Evolutionary conservation across 2,113 vertebrate genomes (phyloP).

Genomic region (Bucco capensis): DNA sequence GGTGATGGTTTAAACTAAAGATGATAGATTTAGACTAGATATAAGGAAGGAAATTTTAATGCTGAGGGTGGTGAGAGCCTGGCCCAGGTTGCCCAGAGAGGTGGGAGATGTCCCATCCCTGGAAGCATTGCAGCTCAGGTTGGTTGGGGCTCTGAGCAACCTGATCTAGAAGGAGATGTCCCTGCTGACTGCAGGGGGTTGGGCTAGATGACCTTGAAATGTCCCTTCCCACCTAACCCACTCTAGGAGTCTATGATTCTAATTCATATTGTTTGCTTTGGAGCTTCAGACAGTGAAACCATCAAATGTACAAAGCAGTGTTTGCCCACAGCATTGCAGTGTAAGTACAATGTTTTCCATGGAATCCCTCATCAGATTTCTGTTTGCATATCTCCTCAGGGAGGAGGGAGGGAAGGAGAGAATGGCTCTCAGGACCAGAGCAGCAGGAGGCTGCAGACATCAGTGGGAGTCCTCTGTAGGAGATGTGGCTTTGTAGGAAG

Average conservation of each 20-base stretch:
- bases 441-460: not conserved
- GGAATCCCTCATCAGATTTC: not conserved
- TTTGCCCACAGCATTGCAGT: not conserved
- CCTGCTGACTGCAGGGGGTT: fast-evolving
- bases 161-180: not conserved
- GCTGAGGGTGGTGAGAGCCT: fast-evolving
- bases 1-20: not conserved
- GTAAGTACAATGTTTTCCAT: fast-evolving
- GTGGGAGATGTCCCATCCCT: not conserved
- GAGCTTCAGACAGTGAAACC: not conserved
- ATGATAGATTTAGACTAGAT: not conserved
- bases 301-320: fast-evolving
- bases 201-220: not conserved
- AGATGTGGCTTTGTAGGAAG: not conserved
- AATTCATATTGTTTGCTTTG: not conserved
- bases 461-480: not conserved
- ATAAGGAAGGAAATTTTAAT: not conserved
- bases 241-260: not conserved
- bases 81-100: not conserved
- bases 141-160: not conserved
- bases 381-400: fast-evolving
- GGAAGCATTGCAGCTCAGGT: fast-evolving
- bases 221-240: not conserved
- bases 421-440: not conserved
- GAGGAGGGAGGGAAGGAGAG: not conserved